Conservation (phyloP, 1,140 invertebrate species). For the Neodiprion fabricii region DNA sequence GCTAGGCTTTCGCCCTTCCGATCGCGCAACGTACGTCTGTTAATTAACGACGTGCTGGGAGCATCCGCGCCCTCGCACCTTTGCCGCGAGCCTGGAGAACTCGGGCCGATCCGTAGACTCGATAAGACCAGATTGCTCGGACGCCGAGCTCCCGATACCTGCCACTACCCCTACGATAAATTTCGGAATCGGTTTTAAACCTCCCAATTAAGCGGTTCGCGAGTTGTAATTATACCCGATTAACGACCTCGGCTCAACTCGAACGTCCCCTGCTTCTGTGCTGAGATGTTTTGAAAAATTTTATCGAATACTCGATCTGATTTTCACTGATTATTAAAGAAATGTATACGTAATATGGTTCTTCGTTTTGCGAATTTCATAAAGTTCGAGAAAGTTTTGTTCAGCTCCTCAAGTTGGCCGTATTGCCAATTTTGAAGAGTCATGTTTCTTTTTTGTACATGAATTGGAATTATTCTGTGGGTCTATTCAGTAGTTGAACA, state of each 20-base stretch:
- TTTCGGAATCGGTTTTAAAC: conserved; percentile 45
- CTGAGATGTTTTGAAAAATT: too few species aligned
- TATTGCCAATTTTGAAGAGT: too few species aligned
- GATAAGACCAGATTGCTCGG: conserved; percentile 36
- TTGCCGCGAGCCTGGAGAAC: conserved; percentile 7
- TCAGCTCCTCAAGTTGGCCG: too few species aligned
- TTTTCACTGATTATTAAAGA: too few species aligned
- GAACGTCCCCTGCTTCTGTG: conserved; percentile 24
- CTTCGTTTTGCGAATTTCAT: too few species aligned
- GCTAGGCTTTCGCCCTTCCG: conserved; percentile 2
- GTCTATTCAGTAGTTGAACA: too few species aligned
- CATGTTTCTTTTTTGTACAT: too few species aligned
- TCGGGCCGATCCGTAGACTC: conserved; percentile 42
- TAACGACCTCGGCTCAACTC: conserved; percentile 46
- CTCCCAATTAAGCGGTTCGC: conserved; percentile 54
- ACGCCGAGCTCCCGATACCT: conserved; percentile 5
- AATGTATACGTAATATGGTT: too few species aligned
- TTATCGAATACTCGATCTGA: too few species aligned
- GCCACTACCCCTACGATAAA: conserved; percentile 44
- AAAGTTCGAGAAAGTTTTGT: too few species aligned
- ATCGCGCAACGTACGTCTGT: conserved; percentile 32
- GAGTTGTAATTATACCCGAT: conserved; percentile 53
- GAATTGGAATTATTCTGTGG: too few species aligned
- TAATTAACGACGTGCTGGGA: conserved; percentile 48
- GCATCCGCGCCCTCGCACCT: conserved; percentile 41